Percentiles rank a stretch among this genome's conserved stretches.
Conservation (phyloP, 2,888 invertebrate genomes). For the Polylopha cassiicola region DNA sequence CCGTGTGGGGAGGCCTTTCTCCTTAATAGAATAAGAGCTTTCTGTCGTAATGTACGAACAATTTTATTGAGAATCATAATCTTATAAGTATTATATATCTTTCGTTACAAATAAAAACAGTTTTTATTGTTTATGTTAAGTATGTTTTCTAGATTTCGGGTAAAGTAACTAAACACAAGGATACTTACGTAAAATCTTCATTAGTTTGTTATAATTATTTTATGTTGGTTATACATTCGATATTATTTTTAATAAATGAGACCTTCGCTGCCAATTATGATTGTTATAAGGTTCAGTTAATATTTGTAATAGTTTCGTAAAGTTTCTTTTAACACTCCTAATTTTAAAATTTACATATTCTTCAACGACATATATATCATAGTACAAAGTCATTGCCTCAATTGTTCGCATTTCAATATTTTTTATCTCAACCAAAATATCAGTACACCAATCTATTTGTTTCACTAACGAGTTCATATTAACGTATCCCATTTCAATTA, state of each 20-base stretch:
- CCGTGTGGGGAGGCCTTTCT: too few relatives aligned
- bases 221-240: neutral
- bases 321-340: conserved; percentile 23
- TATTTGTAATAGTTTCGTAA: conserved; percentile 25
- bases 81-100: too few relatives aligned
- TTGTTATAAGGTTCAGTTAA: conserved; percentile 26
- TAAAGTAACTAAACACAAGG: too few relatives aligned
- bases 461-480: conserved; percentile 6
- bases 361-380: conserved; percentile 30
- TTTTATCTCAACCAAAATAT: conserved; percentile 26
- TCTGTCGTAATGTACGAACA: too few relatives aligned
- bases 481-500: conserved; percentile 3
- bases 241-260: conserved; percentile 1
- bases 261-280: conserved; percentile 28
- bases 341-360: conserved; percentile 40
- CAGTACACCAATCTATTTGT: conserved; percentile 23
- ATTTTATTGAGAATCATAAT: too few relatives aligned
- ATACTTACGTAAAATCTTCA: too few relatives aligned
- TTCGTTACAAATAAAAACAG: too few relatives aligned
- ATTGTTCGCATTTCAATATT: conserved; percentile 28
- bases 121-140: too few relatives aligned
- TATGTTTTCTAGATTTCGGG: too few relatives aligned
- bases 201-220: too few relatives aligned
- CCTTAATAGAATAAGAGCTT: too few relatives aligned
- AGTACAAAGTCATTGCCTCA: conserved; percentile 32